Base-by-base conservation (phyloP, 1,140 invertebrate genomes). In the Frieseomelitta varia region DNA sequence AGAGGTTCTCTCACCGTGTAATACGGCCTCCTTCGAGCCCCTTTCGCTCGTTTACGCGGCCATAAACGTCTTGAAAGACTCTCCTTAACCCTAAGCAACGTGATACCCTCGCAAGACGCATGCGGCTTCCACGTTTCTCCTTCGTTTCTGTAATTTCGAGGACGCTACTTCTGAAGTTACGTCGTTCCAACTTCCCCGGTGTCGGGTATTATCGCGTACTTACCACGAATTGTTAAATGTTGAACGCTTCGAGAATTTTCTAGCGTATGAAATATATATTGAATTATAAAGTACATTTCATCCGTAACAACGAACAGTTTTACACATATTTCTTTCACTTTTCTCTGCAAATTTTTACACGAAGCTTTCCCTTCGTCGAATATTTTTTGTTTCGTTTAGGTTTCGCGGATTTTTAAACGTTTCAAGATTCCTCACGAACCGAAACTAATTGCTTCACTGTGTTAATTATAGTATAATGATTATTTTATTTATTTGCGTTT, bases 41-140 rank as follows among this genome's bases (percentile, higher is more conserved):
- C 65, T 30, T 58, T 68, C 56, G 56, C 30, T 81, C 51, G 58
- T 55, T 81, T 75, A 73, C 67, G 61, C 63, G 67, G 63, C 72
- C 67, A 27, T 87, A 73, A 67, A 79, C 68, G 56, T 73, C 58
- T 51, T 34, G 63, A 76, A 69, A 68, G 69, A 74, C 21, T 61
- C 69, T 76, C 47, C 27, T 84, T 87, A 75, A 73, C 24, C 55
- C 69, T 67, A 68, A 30, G 58, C 24, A 69, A 87, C 61, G 61
- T 53, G 58, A 78, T 74, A 77, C 4, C 47, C 55, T 51, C 27
- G 11, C 19, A 53, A 27, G 15, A 73, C 30, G 21, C 39, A 39
- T 63, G 27, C 79, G 34, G 19, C 24, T 61, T 73, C 19, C 24
- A 30, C 27, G 58, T 81, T 81, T n/a, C 39, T 51, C 6, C 51